phyloP scores from a whole-genome alignment of 1,140 invertebrate species.

The Dufourea novaeangliae region DNA sequence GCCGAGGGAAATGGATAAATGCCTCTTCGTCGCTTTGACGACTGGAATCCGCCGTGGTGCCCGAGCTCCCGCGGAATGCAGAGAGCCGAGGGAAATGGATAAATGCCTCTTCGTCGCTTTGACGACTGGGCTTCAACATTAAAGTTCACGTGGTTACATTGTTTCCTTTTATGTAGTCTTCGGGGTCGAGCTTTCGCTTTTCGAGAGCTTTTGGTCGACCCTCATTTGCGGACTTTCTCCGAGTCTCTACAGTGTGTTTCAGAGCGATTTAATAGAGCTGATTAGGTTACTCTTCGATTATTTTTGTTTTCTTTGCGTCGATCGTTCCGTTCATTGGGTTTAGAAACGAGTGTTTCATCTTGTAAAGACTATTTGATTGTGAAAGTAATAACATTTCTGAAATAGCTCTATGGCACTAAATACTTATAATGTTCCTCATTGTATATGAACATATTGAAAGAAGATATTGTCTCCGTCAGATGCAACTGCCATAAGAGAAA shows the following conservation, averaged over 20 bases:
- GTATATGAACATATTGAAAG: too few species aligned
- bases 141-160: background rate
- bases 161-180: background rate
- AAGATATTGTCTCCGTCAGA: too few species aligned
- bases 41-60: background rate
- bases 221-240: too few species aligned
- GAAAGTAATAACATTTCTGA: too few species aligned
- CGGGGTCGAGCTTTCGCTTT: background rate
- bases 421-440: too few species aligned
- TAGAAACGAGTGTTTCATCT: too few species aligned
- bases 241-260: background rate
- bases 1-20: conserved; percentile 5
- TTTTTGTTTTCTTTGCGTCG: background rate
- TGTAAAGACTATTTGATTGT: too few species aligned
- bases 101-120: background rate
- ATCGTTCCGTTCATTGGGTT: too few species aligned
- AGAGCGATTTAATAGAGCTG: background rate
- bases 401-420: too few species aligned
- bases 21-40: background rate
- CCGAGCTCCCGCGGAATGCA: background rate
- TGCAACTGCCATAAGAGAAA: too few species aligned
- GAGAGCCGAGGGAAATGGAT: conserved; percentile 1
- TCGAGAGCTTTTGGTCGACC: background rate
- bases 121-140: background rate
- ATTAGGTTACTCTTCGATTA: background rate